Percentiles rank a stretch among this genome's conserved stretches.
These are phyloP conservation scores for Tridacna gigas DNA, from an alignment of 2,888 invertebrate genomes.

Conservation along the genomic window DNA sequence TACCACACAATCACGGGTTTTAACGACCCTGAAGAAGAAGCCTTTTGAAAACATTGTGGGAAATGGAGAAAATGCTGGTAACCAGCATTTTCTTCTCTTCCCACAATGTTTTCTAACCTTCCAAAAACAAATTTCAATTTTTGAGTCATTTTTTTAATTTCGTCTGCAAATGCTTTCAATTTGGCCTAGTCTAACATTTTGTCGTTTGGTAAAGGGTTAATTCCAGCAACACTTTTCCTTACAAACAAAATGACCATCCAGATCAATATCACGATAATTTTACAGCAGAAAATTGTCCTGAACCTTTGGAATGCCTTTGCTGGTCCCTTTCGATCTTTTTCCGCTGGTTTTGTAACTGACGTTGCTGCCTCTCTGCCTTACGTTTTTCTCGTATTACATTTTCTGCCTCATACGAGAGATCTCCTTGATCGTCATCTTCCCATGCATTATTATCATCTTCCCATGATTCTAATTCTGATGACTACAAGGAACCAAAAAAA, in stretches of 20 bases:
- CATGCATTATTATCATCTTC: slow-evolving; percentile 79
- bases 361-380: slow-evolving; percentile 73
- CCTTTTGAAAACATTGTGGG: no score
- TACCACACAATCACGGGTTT: no score
- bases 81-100: no score
- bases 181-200: no score
- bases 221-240: no score
- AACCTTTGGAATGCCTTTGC: slow-evolving; percentile 63
- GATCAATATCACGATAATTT: slow-evolving; percentile 73
- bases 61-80: no score
- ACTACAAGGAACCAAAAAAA: slow-evolving; percentile 53
- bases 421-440: slow-evolving; percentile 76
- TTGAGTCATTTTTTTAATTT: no score
- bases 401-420: slow-evolving; percentile 81
- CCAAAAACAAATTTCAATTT: no score
- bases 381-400: slow-evolving; percentile 79
- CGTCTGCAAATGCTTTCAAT: no score
- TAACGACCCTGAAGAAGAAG: no score
- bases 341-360: slow-evolving; percentile 75
- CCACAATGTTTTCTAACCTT: no score
- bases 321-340: slow-evolving; percentile 76
- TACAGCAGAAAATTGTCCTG: slow-evolving; percentile 73
- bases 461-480: slow-evolving; percentile 78
- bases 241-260: neutral
- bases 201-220: no score